A percentile compares a stretch with the other conserved stretches of the same genome.
Conservation (phyloP, 2,113 vertebrate species). For the Brachypteracias leptosomus region DNA sequence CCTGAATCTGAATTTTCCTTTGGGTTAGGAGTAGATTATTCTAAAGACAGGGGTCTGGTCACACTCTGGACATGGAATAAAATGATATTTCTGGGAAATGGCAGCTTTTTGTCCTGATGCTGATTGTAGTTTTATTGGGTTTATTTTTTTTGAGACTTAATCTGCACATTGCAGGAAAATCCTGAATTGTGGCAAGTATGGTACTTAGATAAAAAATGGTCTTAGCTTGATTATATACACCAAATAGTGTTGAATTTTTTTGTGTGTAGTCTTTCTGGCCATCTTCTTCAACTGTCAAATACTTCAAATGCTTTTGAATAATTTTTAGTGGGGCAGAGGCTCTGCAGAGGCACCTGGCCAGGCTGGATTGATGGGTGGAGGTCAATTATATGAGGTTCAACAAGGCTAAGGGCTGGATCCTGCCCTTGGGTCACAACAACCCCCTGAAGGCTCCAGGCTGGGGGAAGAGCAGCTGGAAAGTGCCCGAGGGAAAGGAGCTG, state of each 20-base stretch:
- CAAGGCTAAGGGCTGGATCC: too few species aligned
- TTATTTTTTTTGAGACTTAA: too few species aligned
- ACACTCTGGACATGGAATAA: fast-evolving
- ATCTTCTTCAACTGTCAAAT: background rate
- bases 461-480: too few species aligned
- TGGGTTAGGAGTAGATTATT: background rate
- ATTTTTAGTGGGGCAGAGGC: background rate
- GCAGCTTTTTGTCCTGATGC: background rate
- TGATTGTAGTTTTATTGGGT: background rate
- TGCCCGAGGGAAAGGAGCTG: too few species aligned
- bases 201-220: background rate
- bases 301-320: background rate
- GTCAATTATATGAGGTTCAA: too few species aligned
- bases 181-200: background rate
- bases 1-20: background rate
- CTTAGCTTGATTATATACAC: background rate
- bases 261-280: background rate
- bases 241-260: background rate
- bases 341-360: too few species aligned
- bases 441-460: too few species aligned
- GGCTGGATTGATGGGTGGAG: too few species aligned
- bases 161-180: too few species aligned
- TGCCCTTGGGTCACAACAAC: too few species aligned
- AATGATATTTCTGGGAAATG: background rate
- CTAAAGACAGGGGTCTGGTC: background rate